Base-by-base conservation (phyloP, 2,113 vertebrate species). In the Neodontobutis hainanensis region DNA sequence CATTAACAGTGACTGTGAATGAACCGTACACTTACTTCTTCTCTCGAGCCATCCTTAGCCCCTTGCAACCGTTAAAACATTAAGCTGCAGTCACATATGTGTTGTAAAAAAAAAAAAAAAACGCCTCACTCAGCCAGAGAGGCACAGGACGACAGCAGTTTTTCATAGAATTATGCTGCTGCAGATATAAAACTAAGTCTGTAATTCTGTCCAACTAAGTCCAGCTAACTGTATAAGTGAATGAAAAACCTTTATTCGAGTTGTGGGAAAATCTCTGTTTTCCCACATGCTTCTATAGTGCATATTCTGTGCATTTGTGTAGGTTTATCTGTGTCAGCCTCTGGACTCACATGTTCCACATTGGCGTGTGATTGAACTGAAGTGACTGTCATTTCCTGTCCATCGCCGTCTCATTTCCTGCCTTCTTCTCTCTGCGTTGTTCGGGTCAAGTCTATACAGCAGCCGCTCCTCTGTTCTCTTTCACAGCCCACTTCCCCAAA, bases 311-410 rank as follows among this genome's bases (percentile, higher is more conserved):
- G 7, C 45, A 45, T 47, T 56, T 56, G 16, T 60, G 44, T 66
- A 49, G 44, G 42, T 55, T 49, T 58, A 12, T 70, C 61, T 63
- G 46, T 34, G 44, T 73, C 68, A 50, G 6, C 48, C 47, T 61
- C 60, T 66, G n/a, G 19, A 14, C 65, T 83, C 75, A 70, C 78
- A 75, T 84, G 76, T 84, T 80, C 69, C 73, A 77, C 57, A 65
- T 53, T 38, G 68, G 5, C 11, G 9, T 70, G 35, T 83, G 79
- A 86, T 89, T 81, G 81, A 71, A 0, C 67, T 65, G 63, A 57
- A 75, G 82, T 81, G 69, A 80, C 77, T 66, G 78, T 80, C 81
- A 83, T 85, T 87, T 90, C 89, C 89, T 82, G 63, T 79, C 73
- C 78, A 38, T 70, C 71, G 82, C 65, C 77, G 62, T 80, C 81